Evolutionary conservation across 2,888 invertebrate genomes (phyloP), one percentile per base, ranked within the genome.

Genomic region (Drepana falcataria): DNA sequence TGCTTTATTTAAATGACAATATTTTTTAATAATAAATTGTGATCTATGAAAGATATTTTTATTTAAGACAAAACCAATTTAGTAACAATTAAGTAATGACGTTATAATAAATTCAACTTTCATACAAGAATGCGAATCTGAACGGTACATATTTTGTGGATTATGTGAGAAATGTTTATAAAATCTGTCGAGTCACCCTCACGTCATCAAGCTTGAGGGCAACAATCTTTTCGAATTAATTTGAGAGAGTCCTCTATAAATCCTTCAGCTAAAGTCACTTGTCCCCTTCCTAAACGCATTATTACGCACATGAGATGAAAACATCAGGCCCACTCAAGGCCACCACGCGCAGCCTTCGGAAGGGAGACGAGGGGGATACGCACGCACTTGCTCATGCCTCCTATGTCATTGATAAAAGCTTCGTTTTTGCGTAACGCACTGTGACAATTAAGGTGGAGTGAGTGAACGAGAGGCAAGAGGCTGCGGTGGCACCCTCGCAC

Each of bases 241-340:
- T 85, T 77, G 78, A 76, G 78, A 85, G 85, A 87, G 84, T 85
- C 79, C 71, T 73, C 72, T 78, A 88, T 87, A 88, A 90, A 90
- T 90, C 88, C 83, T 84, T 83, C 78, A 80, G 80, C 80, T 83
- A 81, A 83, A 87, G 85, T 86, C 85, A 81, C 83, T 83, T 75
- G 81, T 77, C 72, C 87, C 85, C 81, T 82, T 76, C 77, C 82
- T 89, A 87, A 89, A 87, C 84, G 86, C 79, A 89, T 89, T 90
- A 90, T 87, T 89, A 88, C 87, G 83, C 87, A 75, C 84, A 74
- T 82, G 84, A 81, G 87, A 90, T 89, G 87, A 87, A 89, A 89
- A 87, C 87, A 89, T 90, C 85, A 85, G 83, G 81, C 77, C 66
- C 75, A 72, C 85, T 86, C 90, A 88, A 91, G 90, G 90, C 83